Evolutionary conservation across 1,140 invertebrate genomes (phyloP), one percentile per base, ranked within the genome.

Genomic region (Drosophila kurseongensis): DNA sequence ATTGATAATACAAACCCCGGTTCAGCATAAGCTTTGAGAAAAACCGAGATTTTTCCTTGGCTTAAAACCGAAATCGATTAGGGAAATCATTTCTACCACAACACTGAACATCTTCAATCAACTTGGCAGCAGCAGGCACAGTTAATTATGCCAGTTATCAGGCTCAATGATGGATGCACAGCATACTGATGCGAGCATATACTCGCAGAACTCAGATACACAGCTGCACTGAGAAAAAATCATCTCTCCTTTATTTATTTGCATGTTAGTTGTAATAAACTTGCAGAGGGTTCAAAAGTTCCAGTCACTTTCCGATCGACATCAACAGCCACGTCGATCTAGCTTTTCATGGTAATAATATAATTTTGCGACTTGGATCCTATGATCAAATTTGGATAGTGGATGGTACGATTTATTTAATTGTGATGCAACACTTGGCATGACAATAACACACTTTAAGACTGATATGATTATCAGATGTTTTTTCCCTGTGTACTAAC

Each of bases 141-240:
- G 74, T 76, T 76, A 76, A 76, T 76, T 76, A 77, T 59, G 74
- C 55, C 56, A 76, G 61, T 76, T 76, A 76, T 76, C 61, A 76
- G 73, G 36, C 74, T 47, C 41, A 67, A 55, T 75, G 71, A 50
- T 75, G 60, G 60, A 75, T 75, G 51, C 35, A 23, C 57, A 42
- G 10, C 47, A 52, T 51, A 69, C 73, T 73, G 18, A 72, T 42
- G 54, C 41, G 35, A 36, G 51, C 14, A 41, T 27, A 13, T 35
- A 74, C 32, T 36, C 27, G 40, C 44, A 48, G 14, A n/a, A 45
- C n/a, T 42, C 35, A 58, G 8, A 60, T 27, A 35, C 16, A 23
- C 14, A 13, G 6, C 10, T 27, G 45, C 38, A 59, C 54, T 14
- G 6, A 10, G 8, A 23, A 16, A 41, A 59, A 58, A 8, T 41